These are phyloP conservation scores for Rhyacichthys aspro DNA, from an alignment of 2,797 vertebrate species.

Conservation along the genomic window DNA sequence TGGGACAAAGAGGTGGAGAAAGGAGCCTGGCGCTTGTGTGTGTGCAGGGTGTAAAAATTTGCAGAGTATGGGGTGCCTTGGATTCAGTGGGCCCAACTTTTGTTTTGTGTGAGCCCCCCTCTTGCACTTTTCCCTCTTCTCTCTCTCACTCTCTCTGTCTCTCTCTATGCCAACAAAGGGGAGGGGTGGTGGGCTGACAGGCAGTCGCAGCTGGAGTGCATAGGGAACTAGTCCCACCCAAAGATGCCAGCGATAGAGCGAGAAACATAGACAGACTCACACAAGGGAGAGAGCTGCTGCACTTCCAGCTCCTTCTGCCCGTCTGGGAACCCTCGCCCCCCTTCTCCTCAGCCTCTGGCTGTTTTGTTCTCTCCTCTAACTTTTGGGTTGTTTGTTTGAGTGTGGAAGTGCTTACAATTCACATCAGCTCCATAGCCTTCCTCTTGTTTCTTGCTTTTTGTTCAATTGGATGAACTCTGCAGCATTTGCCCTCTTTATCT, in stretches of 20 bases:
- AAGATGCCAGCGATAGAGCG: conserved; percentile 58
- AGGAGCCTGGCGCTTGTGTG: conserved; percentile 41
- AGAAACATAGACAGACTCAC: conserved; percentile 30
- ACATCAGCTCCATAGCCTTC: conserved; percentile 13
- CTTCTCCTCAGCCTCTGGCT: conserved; percentile 37
- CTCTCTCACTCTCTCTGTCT: conserved; percentile 26
- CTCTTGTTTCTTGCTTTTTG: conserved; percentile 19
- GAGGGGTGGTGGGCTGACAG: conserved; percentile 64
- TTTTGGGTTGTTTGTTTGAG: conserved; percentile 45
- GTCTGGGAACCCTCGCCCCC: conserved; percentile 55
- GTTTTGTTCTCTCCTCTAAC: conserved; percentile 65
- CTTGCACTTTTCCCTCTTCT: conserved; percentile 33
- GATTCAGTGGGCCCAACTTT: conserved; percentile 69
- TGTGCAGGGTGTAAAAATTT: conserved; percentile 65
- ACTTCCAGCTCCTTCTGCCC: conserved; percentile 54
- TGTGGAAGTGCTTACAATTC: conserved; percentile 13
- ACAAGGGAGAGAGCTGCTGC: conserved; percentile 32
- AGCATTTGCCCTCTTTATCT: conserved; percentile 12
- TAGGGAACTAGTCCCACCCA: conserved; percentile 63
- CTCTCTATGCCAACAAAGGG: conserved; percentile 66
- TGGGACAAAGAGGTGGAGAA: conserved; percentile 66
- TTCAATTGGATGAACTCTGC: conserved; percentile 5
- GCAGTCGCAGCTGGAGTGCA: conserved; percentile 75
- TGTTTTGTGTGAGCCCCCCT: conserved; percentile 63
- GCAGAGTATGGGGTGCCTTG: conserved; percentile 63